Conservation (phyloP, 2,113 vertebrate species). For the Steatornis caripensis region DNA sequence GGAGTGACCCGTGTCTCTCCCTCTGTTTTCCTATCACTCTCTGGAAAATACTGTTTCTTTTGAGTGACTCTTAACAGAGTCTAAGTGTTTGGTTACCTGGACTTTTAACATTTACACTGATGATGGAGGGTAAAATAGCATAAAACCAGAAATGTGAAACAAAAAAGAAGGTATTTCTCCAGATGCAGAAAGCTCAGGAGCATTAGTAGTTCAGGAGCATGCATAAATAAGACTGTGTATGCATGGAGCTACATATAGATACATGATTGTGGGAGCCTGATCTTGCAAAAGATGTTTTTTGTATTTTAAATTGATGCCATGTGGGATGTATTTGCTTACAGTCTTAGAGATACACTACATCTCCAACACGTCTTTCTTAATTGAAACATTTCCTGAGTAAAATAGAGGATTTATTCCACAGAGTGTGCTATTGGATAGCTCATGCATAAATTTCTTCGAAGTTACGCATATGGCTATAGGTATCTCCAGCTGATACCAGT, state of each 20-base stretch:
- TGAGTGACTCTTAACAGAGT: background rate
- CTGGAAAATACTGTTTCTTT: background rate
- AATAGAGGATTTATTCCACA: slow-evolving; percentile 28
- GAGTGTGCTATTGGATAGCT: background rate
- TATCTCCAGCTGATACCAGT: slow-evolving; percentile 8
- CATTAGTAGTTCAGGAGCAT: background rate
- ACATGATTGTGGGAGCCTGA: background rate
- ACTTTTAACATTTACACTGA: background rate
- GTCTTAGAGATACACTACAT: background rate
- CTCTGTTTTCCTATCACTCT: background rate
- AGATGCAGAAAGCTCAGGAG: background rate
- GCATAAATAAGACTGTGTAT: background rate
- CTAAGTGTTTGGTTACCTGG: background rate
- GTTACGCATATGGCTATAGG: background rate
- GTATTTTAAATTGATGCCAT: background rate
- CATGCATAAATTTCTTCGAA: background rate
- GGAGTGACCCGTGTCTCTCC: background rate
- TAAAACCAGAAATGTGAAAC: background rate
- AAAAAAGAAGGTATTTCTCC: background rate
- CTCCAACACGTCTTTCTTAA: background rate
- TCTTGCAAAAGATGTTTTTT: background rate
- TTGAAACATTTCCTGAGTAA: background rate
- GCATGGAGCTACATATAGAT: background rate
- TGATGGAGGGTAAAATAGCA: background rate
- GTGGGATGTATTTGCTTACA: background rate